A percentile compares a stretch with the other conserved stretches of the same genome.
Evolutionary conservation across 2,113 vertebrate genomes (phyloP).

Genomic region (Erythrolamprus reginae): DNA sequence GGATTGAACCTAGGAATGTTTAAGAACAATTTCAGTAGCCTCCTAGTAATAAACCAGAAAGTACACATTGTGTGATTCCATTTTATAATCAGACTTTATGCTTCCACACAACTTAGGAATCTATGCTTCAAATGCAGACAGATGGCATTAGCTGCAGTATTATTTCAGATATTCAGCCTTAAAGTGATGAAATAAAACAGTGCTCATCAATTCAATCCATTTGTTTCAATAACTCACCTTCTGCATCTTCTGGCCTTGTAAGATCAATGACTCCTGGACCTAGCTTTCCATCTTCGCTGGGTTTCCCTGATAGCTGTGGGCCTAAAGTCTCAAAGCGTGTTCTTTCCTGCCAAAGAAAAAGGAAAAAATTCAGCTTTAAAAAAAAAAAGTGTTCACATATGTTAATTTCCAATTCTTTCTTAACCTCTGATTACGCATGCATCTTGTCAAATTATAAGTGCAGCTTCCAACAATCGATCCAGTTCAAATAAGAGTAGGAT

Average conservation of each 20-base stretch:
- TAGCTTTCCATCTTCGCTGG: conserved; percentile 90
- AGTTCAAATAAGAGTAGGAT: background rate
- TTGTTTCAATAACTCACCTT: conserved; percentile 78
- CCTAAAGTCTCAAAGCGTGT: conserved; percentile 90
- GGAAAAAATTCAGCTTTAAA: background rate
- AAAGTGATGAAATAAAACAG: background rate
- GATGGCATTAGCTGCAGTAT: background rate
- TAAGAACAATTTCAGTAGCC: background rate
- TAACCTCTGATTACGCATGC: background rate
- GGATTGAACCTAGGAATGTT: background rate
- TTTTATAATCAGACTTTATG: background rate
- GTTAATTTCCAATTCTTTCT: background rate
- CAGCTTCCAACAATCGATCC: background rate
- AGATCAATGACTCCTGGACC: conserved; percentile 96
- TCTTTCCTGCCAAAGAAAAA: conserved; percentile 82
- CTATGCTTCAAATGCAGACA: background rate
- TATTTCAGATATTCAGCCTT: conserved; percentile 3
- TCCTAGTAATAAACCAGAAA: background rate
- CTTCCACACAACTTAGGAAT: background rate
- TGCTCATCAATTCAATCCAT: background rate
- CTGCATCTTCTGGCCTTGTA: conserved; percentile 94
- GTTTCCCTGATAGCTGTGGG: conserved; percentile 85
- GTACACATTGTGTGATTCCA: background rate
- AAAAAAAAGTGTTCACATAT: background rate
- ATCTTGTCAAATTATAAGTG: background rate